These are phyloP conservation scores for Halcyon badia DNA, from an alignment of 2,797 vertebrate species.

Conservation along the genomic window DNA sequence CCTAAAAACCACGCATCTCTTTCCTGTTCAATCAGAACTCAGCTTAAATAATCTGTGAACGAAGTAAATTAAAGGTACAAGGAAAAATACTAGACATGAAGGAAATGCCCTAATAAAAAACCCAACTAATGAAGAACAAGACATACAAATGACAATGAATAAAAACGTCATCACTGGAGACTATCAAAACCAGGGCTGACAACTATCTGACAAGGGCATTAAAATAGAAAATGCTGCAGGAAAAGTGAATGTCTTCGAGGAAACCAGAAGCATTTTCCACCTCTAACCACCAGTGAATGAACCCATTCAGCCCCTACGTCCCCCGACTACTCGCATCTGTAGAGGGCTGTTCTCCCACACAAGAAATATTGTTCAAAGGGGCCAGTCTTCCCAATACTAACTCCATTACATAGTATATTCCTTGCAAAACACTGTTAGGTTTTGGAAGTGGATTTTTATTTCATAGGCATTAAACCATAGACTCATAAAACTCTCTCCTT, in stretches of 20 bases:
- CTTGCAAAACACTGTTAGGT: neutral
- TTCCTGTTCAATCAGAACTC: neutral
- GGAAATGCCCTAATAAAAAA: neutral
- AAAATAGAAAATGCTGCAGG: neutral
- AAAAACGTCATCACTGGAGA: neutral
- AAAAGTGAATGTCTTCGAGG: conserved; percentile 3
- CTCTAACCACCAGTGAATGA: conserved; percentile 20
- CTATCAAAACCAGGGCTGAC: conserved; percentile 4
- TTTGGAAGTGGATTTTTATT: conserved; percentile 38
- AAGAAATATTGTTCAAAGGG: neutral
- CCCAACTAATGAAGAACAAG: neutral
- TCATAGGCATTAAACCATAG: conserved; percentile 37
- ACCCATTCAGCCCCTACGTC: neutral
- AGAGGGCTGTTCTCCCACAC: neutral
- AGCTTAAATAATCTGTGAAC: neutral
- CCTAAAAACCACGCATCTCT: neutral
- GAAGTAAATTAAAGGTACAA: neutral
- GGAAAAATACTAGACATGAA: neutral
- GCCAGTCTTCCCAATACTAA: neutral
- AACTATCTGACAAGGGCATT: neutral
- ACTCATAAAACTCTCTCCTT: conserved; percentile 51
- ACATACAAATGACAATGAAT: neutral
- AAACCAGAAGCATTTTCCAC: conserved; percentile 37
- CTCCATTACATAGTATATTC: neutral
- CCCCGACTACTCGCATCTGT: conserved; percentile 1